These are phyloP conservation scores for Volucella bombylans DNA, from an alignment of 2,888 invertebrate species.

Conservation along the genomic window DNA sequence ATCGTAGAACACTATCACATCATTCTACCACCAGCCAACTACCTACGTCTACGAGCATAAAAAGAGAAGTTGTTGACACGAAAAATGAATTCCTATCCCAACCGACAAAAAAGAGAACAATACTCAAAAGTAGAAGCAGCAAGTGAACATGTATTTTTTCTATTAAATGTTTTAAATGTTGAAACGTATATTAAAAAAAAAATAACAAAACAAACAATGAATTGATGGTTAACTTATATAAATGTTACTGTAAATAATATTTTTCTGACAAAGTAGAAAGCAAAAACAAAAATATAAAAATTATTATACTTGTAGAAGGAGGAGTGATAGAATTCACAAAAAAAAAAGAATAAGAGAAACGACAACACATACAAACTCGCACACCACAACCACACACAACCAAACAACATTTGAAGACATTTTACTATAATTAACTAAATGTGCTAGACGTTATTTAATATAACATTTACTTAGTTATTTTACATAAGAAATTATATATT, in stretches of 20 bases:
- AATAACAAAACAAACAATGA: slow-evolving; percentile 30
- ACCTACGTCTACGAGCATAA: slow-evolving; percentile 33
- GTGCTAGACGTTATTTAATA: slow-evolving; percentile 62
- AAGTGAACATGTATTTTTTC: slow-evolving; percentile 67
- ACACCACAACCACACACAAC: slow-evolving; percentile 56
- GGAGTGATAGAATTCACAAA: slow-evolving; percentile 47
- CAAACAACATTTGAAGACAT: slow-evolving; percentile 63
- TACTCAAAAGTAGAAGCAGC: slow-evolving; percentile 56
- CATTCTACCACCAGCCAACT: slow-evolving; percentile 50
- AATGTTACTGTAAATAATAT: slow-evolving; percentile 71
- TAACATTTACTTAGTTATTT: slow-evolving; percentile 56
- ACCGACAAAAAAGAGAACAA: slow-evolving; percentile 55
- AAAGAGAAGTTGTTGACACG: slow-evolving; percentile 31
- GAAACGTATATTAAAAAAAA: slow-evolving; percentile 12
- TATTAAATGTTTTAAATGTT: slow-evolving; percentile 73
- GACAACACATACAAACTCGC: slow-evolving; percentile 54
- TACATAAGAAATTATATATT: slow-evolving; percentile 50
- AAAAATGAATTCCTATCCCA: slow-evolving; percentile 69
- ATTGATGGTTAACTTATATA: slow-evolving; percentile 69
- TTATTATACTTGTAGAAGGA: slow-evolving; percentile 10
- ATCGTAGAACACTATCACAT: slow-evolving; percentile 55
- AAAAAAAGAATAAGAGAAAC: not conserved
- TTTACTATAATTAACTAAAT: slow-evolving; percentile 63
- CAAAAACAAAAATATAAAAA: slow-evolving; percentile 7
- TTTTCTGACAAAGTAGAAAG: slow-evolving; percentile 53